A percentile compares a stretch with the other conserved stretches of the same genome.
These are phyloP conservation scores for Xerus inauris DNA, from an alignment of 2,113 vertebrate species.

Conservation along the genomic window DNA sequence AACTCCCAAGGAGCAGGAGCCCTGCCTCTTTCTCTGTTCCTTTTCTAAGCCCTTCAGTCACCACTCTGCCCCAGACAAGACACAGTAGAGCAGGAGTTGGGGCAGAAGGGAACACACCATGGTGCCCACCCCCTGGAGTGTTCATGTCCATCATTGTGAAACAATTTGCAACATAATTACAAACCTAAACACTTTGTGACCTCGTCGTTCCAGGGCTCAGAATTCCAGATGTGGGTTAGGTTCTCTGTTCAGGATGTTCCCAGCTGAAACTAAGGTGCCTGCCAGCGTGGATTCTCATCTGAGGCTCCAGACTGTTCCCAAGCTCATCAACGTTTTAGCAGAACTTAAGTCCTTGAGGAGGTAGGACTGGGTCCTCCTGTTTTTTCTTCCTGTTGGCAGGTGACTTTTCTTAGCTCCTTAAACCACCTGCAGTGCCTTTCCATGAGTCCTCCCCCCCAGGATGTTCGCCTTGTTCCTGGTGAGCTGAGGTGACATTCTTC, in stretches of 20 bases:
- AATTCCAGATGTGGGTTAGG: no score
- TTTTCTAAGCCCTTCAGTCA: not conserved
- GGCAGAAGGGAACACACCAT: not conserved
- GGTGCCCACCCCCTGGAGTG: fast-evolving
- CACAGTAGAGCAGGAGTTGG: not conserved
- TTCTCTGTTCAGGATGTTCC: not conserved
- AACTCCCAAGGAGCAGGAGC: not conserved
- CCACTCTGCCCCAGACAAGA: not conserved
- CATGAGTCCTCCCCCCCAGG: not conserved
- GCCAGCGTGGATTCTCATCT: not conserved
- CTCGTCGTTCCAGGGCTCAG: fast-evolving
- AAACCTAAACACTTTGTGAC: not conserved
- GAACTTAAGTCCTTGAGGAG: not conserved
- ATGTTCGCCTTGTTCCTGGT: not conserved
- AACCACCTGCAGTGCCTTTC: not conserved
- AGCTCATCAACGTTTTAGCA: not conserved
- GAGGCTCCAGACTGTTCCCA: not conserved
- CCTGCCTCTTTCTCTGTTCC: not conserved
- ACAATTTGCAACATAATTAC: not conserved
- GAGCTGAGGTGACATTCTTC: not conserved
- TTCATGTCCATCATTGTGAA: not conserved
- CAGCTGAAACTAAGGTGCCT: no score
- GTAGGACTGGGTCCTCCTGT: fast-evolving
- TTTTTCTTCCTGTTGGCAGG: not conserved
- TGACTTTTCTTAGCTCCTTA: not conserved